Base-by-base conservation (phyloP, 2,888 invertebrate species). In the Leptopilina syphax region DNA sequence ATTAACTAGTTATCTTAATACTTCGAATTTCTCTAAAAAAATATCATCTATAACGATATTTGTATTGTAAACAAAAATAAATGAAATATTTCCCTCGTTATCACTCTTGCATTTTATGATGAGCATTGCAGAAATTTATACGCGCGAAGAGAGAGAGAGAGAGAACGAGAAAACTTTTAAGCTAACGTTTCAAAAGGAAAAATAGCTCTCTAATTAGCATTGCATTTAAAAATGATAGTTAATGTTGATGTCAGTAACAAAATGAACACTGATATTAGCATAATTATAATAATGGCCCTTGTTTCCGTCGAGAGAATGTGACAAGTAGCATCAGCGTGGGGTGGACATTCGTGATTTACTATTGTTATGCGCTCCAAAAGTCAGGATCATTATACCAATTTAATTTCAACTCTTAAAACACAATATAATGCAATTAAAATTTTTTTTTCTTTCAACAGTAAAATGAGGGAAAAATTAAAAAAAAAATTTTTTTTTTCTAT, bases 281-380 rank as follows among this genome's bases (percentile, higher is more conserved):
- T 73, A 73, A 60, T 73, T 73, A 73, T 73, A 73, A 73, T 34
- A 18, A 34, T 73, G 41, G 73, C n/a, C 27, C 34, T 73, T 73
- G 73, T 60, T 73, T 34, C 73, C 27, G 57, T 57, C 34, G 41
- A 41, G 73, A 60, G 57, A 34, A 34, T 60, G 73, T 73, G 73
- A 73, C 73, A 73, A 73, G 57, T 34, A 73, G 13, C 73, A 60
- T n/a, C 41, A 57, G 57, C 54, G 57, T 57, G 73, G 57, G 41
- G 57, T 34, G n/a, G 34, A 60, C 73, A 73, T 54, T 73, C 54
- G 34, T 73, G 73, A 73, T 73, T 41, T 57, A 73, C 34, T 27
- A 41, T 60, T 60, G 57, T 54, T 54, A 41, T 34, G 57, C 34
- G 57, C 73, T 73, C 41, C 54, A 73, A 73, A 73, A 41, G 6